A percentile compares a stretch with the other conserved stretches of the same genome.
These are phyloP conservation scores for Nomia melanderi DNA, from an alignment of 1,140 invertebrate species.

Conservation along the genomic window DNA sequence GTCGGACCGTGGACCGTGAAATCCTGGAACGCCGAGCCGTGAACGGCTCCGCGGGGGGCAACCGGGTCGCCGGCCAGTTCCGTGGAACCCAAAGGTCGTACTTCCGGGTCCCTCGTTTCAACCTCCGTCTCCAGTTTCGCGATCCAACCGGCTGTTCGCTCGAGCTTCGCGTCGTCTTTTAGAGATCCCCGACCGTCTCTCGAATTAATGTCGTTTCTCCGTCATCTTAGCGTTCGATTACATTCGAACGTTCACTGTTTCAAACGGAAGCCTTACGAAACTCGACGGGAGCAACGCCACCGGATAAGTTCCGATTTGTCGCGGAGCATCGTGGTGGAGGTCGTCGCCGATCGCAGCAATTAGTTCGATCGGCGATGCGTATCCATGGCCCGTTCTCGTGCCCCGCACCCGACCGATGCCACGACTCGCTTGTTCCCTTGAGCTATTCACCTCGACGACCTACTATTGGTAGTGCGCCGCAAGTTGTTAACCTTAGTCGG, in stretches of 20 bases:
- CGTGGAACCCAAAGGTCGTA: slow-evolving; percentile 6
- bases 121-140: slow-evolving; percentile 28
- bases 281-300: no score
- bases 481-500: slow-evolving; percentile 64
- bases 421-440: slow-evolving; percentile 22
- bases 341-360: no score
- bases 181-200: slow-evolving; percentile 20
- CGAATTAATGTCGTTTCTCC: slow-evolving; percentile 34
- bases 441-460: slow-evolving; percentile 48
- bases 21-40: background rate
- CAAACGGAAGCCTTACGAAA: no score
- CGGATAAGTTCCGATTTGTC: no score
- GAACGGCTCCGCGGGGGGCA: background rate
- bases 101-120: slow-evolving; percentile 5
- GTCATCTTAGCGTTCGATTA: slow-evolving; percentile 18
- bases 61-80: background rate
- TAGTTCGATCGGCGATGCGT: slow-evolving; percentile 18
- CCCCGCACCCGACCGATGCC: slow-evolving; percentile 9
- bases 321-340: no score
- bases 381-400: background rate
- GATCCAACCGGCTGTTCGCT: slow-evolving; percentile 42
- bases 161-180: slow-evolving; percentile 32
- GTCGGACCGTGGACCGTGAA: slow-evolving; percentile 30
- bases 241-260: background rate
- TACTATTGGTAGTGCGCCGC: slow-evolving; percentile 51